phyloP scores from a whole-genome alignment of 37 sponge, comb jelly and placozoan genomes.

The Dysidea cf. avara region DNA sequence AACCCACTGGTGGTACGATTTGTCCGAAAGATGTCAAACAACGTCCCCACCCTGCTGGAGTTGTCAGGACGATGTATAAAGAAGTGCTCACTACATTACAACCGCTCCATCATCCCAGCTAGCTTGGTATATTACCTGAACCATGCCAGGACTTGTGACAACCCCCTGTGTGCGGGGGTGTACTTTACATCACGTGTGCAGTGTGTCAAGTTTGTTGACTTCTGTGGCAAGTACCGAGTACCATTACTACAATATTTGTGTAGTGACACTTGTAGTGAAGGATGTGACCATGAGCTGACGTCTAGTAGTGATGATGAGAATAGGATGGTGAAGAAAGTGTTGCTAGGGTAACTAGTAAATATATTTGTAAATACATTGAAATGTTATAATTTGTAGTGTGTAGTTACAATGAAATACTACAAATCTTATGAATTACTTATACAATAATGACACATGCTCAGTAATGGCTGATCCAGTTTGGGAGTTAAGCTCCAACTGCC shows the following conservation, averaged over 20 bases:
- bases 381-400: too few relatives aligned
- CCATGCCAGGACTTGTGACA: constrained; percentile 74
- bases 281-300: background rate
- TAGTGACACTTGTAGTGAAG: constrained; percentile 31
- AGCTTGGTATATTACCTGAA: constrained; percentile 55
- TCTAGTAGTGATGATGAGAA: too few relatives aligned
- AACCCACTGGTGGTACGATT: constrained; percentile 86
- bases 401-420: too few relatives aligned
- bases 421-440: too few relatives aligned
- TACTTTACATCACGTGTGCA: constrained; percentile 71
- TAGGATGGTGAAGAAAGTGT: too few relatives aligned
- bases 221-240: constrained; percentile 93
- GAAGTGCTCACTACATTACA: constrained; percentile 57
- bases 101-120: constrained; percentile 26
- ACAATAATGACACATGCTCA: too few relatives aligned
- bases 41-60: constrained; percentile 69
- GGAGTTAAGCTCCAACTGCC: too few relatives aligned
- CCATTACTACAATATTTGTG: constrained; percentile 91
- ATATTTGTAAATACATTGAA: too few relatives aligned
- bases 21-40: constrained; percentile 58
- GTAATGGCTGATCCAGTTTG: too few relatives aligned
- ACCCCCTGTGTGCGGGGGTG: constrained; percentile 82
- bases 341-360: too few relatives aligned
- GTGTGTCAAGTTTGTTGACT: constrained; percentile 89
- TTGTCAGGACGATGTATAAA: constrained; percentile 52